These are phyloP conservation scores for Pollenia angustigena DNA, from an alignment of 2,888 invertebrate species.

Conservation along the genomic window DNA sequence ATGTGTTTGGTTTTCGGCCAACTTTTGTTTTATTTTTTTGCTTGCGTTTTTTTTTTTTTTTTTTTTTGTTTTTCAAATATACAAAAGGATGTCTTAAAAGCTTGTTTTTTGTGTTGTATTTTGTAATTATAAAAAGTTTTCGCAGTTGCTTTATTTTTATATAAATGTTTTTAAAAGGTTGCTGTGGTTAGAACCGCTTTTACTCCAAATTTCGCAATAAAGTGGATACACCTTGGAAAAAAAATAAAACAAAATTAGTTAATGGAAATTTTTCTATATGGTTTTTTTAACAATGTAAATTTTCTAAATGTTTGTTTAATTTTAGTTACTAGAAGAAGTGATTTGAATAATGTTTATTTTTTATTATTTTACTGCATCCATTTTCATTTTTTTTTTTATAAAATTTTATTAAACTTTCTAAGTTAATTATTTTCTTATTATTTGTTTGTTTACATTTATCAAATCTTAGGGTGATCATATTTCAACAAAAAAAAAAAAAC, in stretches of 20 bases:
- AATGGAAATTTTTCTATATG: not conserved
- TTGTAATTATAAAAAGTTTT: constrained; percentile 10
- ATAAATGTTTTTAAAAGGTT: not conserved
- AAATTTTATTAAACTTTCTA: too few species aligned
- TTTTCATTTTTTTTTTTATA: too few species aligned
- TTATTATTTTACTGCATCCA: too few species aligned
- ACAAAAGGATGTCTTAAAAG: constrained; percentile 18
- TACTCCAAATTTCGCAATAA: constrained; percentile 25
- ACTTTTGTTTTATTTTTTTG: constrained; percentile 10
- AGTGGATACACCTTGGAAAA: constrained; percentile 32
- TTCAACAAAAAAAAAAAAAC: too few species aligned
- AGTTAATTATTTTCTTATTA: too few species aligned
- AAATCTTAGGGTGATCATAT: too few species aligned
- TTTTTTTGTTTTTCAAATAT: constrained; percentile 16
- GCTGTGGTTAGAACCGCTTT: constrained; percentile 18
- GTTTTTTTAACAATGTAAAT: not conserved
- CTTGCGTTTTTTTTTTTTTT: not conserved
- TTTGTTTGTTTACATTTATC: too few species aligned
- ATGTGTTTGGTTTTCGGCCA: constrained; percentile 21
- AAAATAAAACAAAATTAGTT: not conserved
- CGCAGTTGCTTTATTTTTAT: not conserved
- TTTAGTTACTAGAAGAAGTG: not conserved
- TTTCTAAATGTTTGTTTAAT: constrained; percentile 4
- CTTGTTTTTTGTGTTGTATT: not conserved
- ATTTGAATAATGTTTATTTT: too few species aligned